Evolutionary conservation across 2,113 vertebrate genomes (phyloP), one percentile per base, ranked within the genome.

Genomic region (Taxidea taxus): DNA sequence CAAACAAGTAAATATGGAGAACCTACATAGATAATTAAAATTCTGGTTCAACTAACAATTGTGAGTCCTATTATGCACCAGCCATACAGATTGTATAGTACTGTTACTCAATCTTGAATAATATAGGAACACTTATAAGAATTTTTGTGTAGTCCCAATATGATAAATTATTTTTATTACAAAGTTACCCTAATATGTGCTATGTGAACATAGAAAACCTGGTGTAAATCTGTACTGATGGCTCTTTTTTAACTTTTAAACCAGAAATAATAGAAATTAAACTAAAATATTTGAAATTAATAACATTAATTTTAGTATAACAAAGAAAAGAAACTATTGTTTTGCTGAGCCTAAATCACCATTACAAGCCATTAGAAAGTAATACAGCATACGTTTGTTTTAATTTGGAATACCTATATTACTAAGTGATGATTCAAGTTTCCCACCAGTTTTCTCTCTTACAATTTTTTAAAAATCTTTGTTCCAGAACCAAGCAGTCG

Each of bases 141-240:
- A 74, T 64, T 92, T 25, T 74, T 75, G 9, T 83, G 7, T 49
- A 37, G 86, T 42, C 10, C 20, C 16, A 87, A 3, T 90, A 82
- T 97, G 81, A 83, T 39, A 54, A 44, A 20, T 64, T 97, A 44
- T 49, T 75, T 95, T 82, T 91, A 74, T 92, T 77, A 64, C 60
- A 75, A 68, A 82, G 21, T 72, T 85, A 78, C 29, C 51, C 60
- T 66, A 87, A 81, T 77, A 49, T 42, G 25, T 94, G 54, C 51
- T 78, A 29, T 39, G 4, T 96, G 39, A 37, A 56, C 47, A 56
- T 90, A 92, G 72, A 89, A 96, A 94, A 89, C 10, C 78, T 74
- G 10, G 25, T 91, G 9, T 92, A 86, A 39, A 62, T 44, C 56
- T 87, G 60, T 64, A 21, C 6, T 66, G 49, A 47, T 64, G 94